Conservation (phyloP, 2,113 vertebrate genomes). For the Sardina pilchardus region DNA sequence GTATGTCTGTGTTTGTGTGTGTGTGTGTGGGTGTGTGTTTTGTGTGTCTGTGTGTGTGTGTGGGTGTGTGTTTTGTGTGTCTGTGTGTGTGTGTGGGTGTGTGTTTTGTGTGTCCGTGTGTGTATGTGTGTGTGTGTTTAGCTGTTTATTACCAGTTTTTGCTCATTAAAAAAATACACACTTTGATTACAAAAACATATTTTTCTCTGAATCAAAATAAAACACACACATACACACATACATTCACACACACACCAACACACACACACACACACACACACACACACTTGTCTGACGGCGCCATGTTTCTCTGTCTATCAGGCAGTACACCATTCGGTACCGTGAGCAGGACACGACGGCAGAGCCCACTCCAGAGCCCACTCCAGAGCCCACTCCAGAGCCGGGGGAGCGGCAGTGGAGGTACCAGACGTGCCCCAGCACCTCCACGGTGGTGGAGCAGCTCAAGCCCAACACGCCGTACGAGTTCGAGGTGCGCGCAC, state of each 20-base stretch:
- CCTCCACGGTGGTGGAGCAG: conserved; percentile 88
- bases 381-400: background rate
- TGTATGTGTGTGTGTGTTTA: background rate
- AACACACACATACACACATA: conserved; percentile 3
- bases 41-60: too few relatives aligned
- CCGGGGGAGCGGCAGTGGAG: conserved; percentile 80
- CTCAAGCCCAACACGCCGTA: conserved; percentile 88
- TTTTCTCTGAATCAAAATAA: too few relatives aligned
- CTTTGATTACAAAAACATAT: too few relatives aligned
- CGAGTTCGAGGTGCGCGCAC: conserved; percentile 92
- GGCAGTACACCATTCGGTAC: conserved; percentile 93
- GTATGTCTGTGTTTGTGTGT: too few relatives aligned
- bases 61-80: too few relatives aligned
- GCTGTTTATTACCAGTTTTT: too few relatives aligned
- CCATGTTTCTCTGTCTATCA: conserved; percentile 53
- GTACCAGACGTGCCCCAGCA: conserved; percentile 91
- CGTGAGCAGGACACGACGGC: conserved; percentile 79
- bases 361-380: background rate
- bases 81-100: background rate
- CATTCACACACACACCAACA: conserved; percentile 26
- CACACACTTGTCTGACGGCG: background rate
- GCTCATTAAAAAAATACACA: too few relatives aligned
- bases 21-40: too few relatives aligned
- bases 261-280: conserved; percentile 14
- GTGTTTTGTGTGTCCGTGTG: background rate